Evolutionary conservation across 1,140 invertebrate genomes (phyloP).

Genomic region (Dendrolimus punctatus): DNA sequence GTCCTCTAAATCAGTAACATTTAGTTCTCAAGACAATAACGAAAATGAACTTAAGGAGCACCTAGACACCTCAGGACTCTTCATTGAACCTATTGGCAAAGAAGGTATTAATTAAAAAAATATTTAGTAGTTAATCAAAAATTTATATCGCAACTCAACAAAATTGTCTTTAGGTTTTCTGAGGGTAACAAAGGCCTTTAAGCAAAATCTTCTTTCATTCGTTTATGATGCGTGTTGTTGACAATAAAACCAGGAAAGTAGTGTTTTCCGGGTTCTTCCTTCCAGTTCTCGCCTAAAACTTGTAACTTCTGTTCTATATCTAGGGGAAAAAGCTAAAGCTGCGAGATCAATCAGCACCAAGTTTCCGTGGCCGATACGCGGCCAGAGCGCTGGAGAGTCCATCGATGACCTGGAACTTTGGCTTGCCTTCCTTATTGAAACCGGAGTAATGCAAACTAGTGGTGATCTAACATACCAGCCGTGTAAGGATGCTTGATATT

Average conservation of each 20-base stretch:
- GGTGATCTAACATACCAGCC: conserved; percentile 13
- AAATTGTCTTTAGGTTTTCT: no score
- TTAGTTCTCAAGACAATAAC: conserved; percentile 35
- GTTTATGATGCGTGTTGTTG: no score
- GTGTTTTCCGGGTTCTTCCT: no score
- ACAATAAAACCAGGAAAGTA: no score
- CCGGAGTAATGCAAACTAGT: conserved; percentile 33
- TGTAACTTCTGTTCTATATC: no score
- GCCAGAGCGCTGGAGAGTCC: conserved; percentile 1
- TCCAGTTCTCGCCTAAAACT: no score
- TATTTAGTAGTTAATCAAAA: no score
- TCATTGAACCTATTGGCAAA: conserved; percentile 23
- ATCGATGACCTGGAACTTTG: conserved; percentile 41
- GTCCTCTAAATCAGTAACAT: conserved; percentile 56
- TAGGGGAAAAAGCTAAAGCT: conserved; percentile 4
- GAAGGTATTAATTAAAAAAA: not conserved
- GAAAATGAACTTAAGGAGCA: conserved; percentile 16
- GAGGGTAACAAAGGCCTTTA: no score
- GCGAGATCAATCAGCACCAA: conserved; percentile 26
- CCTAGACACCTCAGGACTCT: conserved; percentile 19
- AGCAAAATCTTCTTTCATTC: no score
- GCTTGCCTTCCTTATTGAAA: conserved; percentile 48
- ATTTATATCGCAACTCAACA: no score
- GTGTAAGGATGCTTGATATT: conserved; percentile 10
- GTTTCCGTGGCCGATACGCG: conserved; percentile 8